These are phyloP conservation scores for Ectemnius continuus DNA, from an alignment of 2,888 invertebrate species.

Conservation along the genomic window DNA sequence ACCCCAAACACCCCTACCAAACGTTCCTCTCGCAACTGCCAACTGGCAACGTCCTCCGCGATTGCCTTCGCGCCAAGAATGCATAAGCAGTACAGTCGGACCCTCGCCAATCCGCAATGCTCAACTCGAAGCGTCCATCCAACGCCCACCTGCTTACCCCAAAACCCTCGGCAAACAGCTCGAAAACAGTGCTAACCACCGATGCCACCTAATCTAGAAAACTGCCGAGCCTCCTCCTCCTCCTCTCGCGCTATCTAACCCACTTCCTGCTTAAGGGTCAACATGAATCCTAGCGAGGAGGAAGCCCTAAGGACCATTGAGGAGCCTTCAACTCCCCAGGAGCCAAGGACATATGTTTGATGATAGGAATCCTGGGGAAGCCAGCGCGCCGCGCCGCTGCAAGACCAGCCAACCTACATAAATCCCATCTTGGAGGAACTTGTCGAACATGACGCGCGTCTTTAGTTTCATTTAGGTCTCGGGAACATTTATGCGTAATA, in stretches of 20 bases:
- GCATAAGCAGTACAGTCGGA: slow-evolving; percentile 66
- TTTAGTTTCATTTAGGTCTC: slow-evolving; percentile 3
- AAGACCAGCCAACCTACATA: not conserved
- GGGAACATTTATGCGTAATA: slow-evolving; percentile 31
- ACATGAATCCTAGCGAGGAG: too few species aligned
- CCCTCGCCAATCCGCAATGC: slow-evolving; percentile 64
- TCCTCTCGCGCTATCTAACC: too few species aligned
- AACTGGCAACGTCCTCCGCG: slow-evolving; percentile 62
- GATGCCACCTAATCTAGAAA: slow-evolving; percentile 6
- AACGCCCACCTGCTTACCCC: too few species aligned
- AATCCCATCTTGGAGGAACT: not conserved
- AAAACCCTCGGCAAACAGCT: slow-evolving; percentile 22
- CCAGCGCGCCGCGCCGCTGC: too few species aligned
- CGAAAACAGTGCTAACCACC: not conserved
- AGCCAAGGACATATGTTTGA: too few species aligned
- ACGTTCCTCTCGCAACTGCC: too few species aligned
- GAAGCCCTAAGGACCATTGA: too few species aligned
- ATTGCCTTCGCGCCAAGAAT: slow-evolving; percentile 76
- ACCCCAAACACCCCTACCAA: too few species aligned
- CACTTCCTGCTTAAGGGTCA: too few species aligned
- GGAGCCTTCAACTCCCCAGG: too few species aligned
- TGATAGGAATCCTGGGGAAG: too few species aligned
- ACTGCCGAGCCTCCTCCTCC: not conserved
- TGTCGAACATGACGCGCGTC: not conserved
- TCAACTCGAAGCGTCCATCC: slow-evolving; percentile 32